Conservation (phyloP, 2,113 vertebrate species). For the Paracanthobrama guichenoti region DNA sequence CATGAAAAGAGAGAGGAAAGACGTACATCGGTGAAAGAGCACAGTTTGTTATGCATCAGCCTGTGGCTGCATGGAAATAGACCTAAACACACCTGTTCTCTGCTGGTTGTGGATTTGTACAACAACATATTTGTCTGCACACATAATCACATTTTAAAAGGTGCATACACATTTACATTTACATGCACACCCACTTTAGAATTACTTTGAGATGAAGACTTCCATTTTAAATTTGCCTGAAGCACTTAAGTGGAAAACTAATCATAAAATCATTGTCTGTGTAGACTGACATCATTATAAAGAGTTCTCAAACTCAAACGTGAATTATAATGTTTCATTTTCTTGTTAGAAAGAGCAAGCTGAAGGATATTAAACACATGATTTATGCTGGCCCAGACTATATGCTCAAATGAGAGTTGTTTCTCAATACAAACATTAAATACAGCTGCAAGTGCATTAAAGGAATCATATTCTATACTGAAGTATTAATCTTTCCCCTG, state of each 20-base stretch:
- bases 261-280: slow-evolving; percentile 31
- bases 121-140: background rate
- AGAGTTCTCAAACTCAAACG: slow-evolving; percentile 14
- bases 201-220: slow-evolving; percentile 21
- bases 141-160: background rate
- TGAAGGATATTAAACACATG: background rate
- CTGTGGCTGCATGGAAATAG: slow-evolving; percentile 12
- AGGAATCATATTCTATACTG: background rate
- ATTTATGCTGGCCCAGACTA: background rate
- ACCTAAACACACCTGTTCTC: background rate
- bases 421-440: slow-evolving; percentile 2
- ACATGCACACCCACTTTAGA: background rate
- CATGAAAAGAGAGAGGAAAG: slow-evolving; percentile 10
- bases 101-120: background rate
- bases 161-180: background rate
- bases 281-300: slow-evolving; percentile 14
- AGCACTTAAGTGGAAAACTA: slow-evolving; percentile 19
- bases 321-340: background rate
- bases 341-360: slow-evolving; percentile 1
- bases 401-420: background rate
- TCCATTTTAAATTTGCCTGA: slow-evolving; percentile 21
- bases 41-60: slow-evolving; percentile 18
- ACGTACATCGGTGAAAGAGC: background rate
- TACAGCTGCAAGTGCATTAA: background rate
- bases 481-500: background rate